These are phyloP conservation scores for Tachina fera DNA, from an alignment of 2,888 invertebrate genomes.

Conservation along the genomic window DNA sequence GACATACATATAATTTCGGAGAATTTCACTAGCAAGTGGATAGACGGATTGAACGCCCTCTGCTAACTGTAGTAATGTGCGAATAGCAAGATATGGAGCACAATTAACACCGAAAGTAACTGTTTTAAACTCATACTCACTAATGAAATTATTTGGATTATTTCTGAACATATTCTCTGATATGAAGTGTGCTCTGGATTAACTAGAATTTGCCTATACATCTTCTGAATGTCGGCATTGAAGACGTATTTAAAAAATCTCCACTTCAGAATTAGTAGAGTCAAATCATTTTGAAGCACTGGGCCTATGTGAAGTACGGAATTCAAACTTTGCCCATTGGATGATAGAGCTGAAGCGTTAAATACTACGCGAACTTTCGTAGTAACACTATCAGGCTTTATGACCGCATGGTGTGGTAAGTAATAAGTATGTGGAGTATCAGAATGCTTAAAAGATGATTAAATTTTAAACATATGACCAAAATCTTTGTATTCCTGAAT, in stretches of 20 bases:
- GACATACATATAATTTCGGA: constrained; percentile 59
- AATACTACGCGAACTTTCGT: constrained; percentile 62
- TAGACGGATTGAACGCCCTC: constrained; percentile 35
- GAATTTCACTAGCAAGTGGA: constrained; percentile 58
- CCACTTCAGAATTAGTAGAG: constrained; percentile 60
- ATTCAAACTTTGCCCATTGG: constrained; percentile 61
- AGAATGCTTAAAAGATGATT: neutral
- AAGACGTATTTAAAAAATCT: constrained; percentile 48
- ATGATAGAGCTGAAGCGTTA: constrained; percentile 64
- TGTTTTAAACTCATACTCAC: too few species aligned
- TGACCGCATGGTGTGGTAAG: constrained; percentile 46
- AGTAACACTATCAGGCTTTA: constrained; percentile 34
- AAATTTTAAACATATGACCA: constrained; percentile 10
- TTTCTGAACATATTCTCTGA: too few species aligned
- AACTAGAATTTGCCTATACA: constrained; percentile 58
- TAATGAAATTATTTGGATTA: too few species aligned
- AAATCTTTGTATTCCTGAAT: constrained; percentile 17
- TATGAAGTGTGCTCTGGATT: constrained; percentile 19
- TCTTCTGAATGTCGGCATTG: constrained; percentile 65
- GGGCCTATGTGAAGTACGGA: constrained; percentile 58
- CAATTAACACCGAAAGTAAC: too few species aligned
- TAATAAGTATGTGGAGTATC: neutral
- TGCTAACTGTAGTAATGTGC: constrained; percentile 59
- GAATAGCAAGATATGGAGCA: too few species aligned
- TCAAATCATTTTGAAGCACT: constrained; percentile 62